Evolutionary conservation across 2,888 invertebrate species (phyloP).

Genomic region (Adelognathus sp.): DNA sequence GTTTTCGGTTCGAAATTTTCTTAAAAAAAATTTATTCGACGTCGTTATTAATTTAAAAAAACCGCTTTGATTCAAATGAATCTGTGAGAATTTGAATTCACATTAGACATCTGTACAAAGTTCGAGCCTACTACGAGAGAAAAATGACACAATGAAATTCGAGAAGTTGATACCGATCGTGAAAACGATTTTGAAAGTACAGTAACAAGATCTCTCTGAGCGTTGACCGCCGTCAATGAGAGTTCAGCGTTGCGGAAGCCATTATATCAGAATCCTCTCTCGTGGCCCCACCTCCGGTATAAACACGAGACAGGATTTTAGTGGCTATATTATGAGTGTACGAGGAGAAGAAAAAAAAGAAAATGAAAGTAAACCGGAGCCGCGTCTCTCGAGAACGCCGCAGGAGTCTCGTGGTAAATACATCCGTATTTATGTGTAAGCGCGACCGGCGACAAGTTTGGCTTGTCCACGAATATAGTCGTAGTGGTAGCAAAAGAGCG

Average conservation of each 20-base stretch:
- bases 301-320: conserved; percentile 52
- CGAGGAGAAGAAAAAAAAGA: conserved; percentile 25
- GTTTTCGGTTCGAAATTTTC: no score
- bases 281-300: conserved; percentile 3
- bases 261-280: conserved; percentile 32
- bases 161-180: conserved; percentile 40
- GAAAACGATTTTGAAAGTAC: conserved; percentile 54
- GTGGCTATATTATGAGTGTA: conserved; percentile 41
- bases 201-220: conserved; percentile 40
- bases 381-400: conserved; percentile 47
- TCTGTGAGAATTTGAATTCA: neutral
- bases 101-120: neutral
- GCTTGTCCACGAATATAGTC: conserved; percentile 46
- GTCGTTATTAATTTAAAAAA: no score
- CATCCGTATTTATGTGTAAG: conserved; percentile 35
- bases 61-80: no score
- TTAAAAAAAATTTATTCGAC: no score
- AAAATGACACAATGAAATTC: conserved; percentile 17
- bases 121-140: neutral
- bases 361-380: conserved; percentile 41
- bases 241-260: neutral
- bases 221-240: conserved; percentile 40
- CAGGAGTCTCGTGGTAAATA: conserved; percentile 45
- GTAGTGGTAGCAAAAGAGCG: no score
- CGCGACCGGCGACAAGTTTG: conserved; percentile 50